Evolutionary conservation across 2,888 invertebrate species (phyloP), one percentile per base, ranked within the genome.

Genomic region (Biston stratarius): DNA sequence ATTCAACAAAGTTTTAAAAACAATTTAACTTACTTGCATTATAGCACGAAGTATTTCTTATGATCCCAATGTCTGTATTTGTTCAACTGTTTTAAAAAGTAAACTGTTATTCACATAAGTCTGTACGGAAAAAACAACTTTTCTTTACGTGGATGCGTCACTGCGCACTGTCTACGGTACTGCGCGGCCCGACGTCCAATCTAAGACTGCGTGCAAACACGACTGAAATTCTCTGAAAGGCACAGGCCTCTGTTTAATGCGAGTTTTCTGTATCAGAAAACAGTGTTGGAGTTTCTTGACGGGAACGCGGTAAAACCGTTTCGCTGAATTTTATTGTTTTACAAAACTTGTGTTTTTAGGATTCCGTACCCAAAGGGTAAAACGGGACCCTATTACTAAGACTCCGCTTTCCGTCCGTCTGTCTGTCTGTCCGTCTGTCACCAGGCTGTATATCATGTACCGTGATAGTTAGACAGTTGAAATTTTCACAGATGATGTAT

Each of bases 1-100:
- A 14, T 42, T 33, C n/a, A 6, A 10, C 55, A 55, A 55, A 48
- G 34, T 55, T 52, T 42, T 12, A 34, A 11, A 42, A 44, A 55
- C 24, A 40, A 6, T 11, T 24, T 12, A 36, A 64, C 67, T 64
- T 40, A 68, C 67, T 64, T 47, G 67, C 67, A 68, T 68, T 56
- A 11, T 68, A 44, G 7, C 42, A 42, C 52, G 40, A 44, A 34
- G 34, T 24, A 14, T 34, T 38, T 61, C 36, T 33, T 47, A 10
- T 8, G 49, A 59, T 62, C 53, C 58, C 45, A 55, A 59, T 56
- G n/a, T 10, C 34, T 61, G 47, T 53, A 33, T 61, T 53, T 61
- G 14, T n/a, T 59, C 61, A 61, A 52, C 38, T 53, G 38, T 53
- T 52, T 0, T 38, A 9, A 8, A 14, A 45, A 45, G 24, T 24